Evolutionary conservation across 2,797 vertebrate species (phyloP).

Genomic region (Coregonus sp.): DNA sequence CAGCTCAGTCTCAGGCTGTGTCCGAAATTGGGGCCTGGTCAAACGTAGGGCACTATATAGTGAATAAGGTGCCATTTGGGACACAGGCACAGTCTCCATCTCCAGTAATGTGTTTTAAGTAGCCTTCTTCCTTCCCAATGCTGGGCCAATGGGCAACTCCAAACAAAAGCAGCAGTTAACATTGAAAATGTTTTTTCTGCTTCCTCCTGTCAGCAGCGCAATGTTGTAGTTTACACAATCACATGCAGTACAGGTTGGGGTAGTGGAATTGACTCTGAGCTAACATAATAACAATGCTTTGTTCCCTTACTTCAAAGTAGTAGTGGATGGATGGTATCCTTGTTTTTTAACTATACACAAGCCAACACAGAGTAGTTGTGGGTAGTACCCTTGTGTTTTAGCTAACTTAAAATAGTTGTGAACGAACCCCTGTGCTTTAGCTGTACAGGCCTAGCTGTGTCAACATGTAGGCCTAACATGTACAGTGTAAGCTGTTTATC

Average conservation of each 20-base stretch:
- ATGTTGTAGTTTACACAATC: neutral
- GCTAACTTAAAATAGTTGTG: neutral
- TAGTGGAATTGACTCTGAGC: neutral
- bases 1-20: neutral
- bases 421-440: neutral
- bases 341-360: no score
- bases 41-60: neutral
- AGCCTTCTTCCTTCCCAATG: neutral
- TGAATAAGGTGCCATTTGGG: neutral
- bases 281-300: neutral
- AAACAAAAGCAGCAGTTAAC: neutral
- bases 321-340: no score
- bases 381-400: no score
- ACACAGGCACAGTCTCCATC: neutral
- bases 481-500: neutral
- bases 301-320: no score
- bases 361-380: no score
- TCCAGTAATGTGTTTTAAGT: neutral
- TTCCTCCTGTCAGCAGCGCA: neutral
- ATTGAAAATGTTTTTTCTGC: neutral
- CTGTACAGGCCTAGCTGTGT: neutral
- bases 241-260: neutral
- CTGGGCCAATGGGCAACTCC: neutral
- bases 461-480: neutral
- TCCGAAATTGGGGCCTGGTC: neutral